Conservation (phyloP, 2,113 vertebrate genomes). For the Plecturocebus donacophilus region DNA sequence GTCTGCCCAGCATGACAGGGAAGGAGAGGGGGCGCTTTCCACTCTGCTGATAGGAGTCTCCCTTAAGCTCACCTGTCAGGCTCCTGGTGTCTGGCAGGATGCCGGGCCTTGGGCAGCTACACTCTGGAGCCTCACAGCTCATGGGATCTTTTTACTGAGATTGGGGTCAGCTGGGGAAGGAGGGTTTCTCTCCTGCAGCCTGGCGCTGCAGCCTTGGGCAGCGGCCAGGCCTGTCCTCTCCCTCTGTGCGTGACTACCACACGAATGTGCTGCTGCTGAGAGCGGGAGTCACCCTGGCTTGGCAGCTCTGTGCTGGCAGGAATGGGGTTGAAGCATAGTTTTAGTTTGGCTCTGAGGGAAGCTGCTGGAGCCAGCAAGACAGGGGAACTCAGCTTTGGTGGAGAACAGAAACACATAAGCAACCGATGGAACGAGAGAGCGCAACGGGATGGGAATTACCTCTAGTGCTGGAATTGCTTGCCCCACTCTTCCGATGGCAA, state of each 20-base stretch:
- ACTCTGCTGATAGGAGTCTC: accelerated
- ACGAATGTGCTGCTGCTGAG: not conserved
- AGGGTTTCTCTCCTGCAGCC: not conserved
- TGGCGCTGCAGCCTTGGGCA: not conserved
- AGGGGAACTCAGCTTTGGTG: not conserved
- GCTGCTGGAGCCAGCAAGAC: not conserved
- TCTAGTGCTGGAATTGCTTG: not conserved
- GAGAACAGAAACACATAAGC: not conserved
- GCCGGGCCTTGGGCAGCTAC: not conserved
- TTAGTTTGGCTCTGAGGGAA: not conserved
- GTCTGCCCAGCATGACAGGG: not conserved
- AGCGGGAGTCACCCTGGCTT: not conserved
- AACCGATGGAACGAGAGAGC: not conserved
- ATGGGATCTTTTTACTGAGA: no score
- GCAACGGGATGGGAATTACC: not conserved
- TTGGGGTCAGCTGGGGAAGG: not conserved
- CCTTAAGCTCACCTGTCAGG: not conserved
- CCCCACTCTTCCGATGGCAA: not conserved
- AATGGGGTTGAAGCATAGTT: not conserved
- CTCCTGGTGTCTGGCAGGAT: not conserved
- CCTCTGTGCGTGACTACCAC: not conserved
- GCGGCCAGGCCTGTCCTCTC: not conserved
- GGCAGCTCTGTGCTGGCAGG: not conserved
- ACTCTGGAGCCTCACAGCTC: not conserved
- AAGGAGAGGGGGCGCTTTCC: not conserved